Evolutionary conservation across 2,888 invertebrate species (phyloP), one percentile per base, ranked within the genome.

Genomic region (Scaptomyza parva): DNA sequence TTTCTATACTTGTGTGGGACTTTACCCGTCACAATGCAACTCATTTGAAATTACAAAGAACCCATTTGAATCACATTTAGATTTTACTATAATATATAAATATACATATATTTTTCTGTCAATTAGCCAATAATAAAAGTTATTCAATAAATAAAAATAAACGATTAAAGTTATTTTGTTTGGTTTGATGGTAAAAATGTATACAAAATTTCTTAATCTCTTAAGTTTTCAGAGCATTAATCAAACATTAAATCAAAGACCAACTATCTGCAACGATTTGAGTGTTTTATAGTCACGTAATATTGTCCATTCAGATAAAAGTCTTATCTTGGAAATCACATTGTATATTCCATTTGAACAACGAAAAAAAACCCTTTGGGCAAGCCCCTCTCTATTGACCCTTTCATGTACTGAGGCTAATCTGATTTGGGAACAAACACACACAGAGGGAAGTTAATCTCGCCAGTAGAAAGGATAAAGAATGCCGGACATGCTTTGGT

Each of bases 261-360:
- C n/a, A 57, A 66, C 39, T 30, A 33, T 39, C 20, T 18, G 26
- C 14, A 33, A 45, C 28, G 60, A 67, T 40, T 43, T 22, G 17
- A 40, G 54, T 44, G 51, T 61, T 70, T 66, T 79, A 73, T 69
- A 70, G 84, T 86, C 81, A 86, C 81, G 81, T 83, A n/a, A n/a
- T n/a, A 47, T 54, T 57, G 41, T 41, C 24, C 35, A 35, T 40
- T 37, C 52, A 33, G 41, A 52, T 44, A 48, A 41, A 43, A 39
- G 70, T 47, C 64, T 65, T 69, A 83, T 73, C 73, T 70, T 47
- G 41, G 35, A 54, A 74, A 76, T 66, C 72, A 45, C 84, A 82
- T 82, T 65, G 78, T 62, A 54, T 62, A 82, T 82, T 82, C 82
- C 67, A 45, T 82, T 82, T 82, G 82, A 86, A 74, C 63, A 62